Percentiles rank a stretch among this genome's conserved stretches.
Evolutionary conservation across 2,797 vertebrate genomes (phyloP).

Genomic region (Heterohyrax brucei): DNA sequence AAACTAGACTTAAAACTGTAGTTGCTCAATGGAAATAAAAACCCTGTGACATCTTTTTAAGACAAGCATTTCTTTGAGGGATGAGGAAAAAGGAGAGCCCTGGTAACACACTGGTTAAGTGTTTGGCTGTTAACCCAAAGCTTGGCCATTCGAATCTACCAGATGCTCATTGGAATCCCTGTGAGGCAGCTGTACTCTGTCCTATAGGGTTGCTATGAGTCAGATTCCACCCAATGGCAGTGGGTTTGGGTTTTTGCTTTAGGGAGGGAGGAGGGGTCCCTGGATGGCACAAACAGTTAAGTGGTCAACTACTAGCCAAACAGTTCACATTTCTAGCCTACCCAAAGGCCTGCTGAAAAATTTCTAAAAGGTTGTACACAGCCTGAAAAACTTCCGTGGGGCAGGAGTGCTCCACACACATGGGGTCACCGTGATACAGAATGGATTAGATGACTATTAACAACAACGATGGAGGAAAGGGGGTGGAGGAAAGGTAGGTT

Average conservation of each 20-base stretch:
- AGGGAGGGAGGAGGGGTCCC: no score
- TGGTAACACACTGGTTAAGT: not conserved
- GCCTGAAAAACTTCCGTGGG: not conserved
- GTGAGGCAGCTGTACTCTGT: no score
- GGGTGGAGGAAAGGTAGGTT: not conserved
- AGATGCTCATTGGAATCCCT: not conserved
- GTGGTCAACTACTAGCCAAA: no score
- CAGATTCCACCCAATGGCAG: no score
- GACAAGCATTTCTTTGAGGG: not conserved
- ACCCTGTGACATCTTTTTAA: not conserved
- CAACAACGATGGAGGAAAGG: not conserved
- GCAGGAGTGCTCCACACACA: not conserved
- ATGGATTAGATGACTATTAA: not conserved
- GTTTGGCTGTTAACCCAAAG: not conserved
- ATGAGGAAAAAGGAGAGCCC: not conserved
- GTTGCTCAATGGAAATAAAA: slow-evolving; percentile 1
- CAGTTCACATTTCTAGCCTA: no score
- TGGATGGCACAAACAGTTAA: no score
- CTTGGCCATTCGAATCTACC: not conserved
- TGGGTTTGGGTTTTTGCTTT: no score
- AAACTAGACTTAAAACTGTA: not conserved
- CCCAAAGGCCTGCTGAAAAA: not conserved
- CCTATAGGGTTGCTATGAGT: no score
- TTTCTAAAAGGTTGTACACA: not conserved
- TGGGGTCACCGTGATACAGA: no score